Evolutionary conservation across 1,140 invertebrate species (phyloP), one percentile per base, ranked within the genome.

Genomic region (Drosophila saltans): DNA sequence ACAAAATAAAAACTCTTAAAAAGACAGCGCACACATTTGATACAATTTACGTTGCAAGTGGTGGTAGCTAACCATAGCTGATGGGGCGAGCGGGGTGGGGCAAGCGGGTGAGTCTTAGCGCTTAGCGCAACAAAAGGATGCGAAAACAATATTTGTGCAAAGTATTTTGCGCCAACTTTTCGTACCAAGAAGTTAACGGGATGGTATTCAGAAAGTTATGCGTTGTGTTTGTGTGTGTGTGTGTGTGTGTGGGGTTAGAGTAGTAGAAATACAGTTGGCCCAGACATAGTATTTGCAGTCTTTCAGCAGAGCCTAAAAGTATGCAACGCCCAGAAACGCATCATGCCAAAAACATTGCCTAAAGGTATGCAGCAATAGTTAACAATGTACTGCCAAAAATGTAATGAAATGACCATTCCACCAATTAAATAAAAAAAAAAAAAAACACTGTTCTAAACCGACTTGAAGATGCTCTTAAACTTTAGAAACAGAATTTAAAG

Each of bases 141-240:
- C 70, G 83, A 88, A 89, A 89, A 88, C 84, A 89, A 88, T 88
- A 88, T 88, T 88, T 79, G 83, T 72, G 76, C 80, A 83, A 88
- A 88, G 83, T 88, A 88, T 88, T 88, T 88, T 83, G 69, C 84
- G 67, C 80, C 80, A 83, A 89, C 73, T 88, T 88, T 88, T 86
- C 75, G 82, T 80, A 82, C 80, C 83, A 80, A 89, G 76, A 88
- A 88, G 84, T 88, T 88, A 83, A 70, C 77, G 73, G 68, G 81
- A 82, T 89, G 81, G 80, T 84, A 88, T 88, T 88, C 84, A 88
- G 68, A 80, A 88, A 88, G 70, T 88, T 88, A 77, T 67, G 75
- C 75, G 66, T 64, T 58, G 2, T 48, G 2, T 48, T 4, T 45
- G 43, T 45, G n/a, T 26, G 21, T 48, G 21, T 48, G 45, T 48